Conservation (phyloP, 2,888 invertebrate species). For the Galeruca laticollis region DNA sequence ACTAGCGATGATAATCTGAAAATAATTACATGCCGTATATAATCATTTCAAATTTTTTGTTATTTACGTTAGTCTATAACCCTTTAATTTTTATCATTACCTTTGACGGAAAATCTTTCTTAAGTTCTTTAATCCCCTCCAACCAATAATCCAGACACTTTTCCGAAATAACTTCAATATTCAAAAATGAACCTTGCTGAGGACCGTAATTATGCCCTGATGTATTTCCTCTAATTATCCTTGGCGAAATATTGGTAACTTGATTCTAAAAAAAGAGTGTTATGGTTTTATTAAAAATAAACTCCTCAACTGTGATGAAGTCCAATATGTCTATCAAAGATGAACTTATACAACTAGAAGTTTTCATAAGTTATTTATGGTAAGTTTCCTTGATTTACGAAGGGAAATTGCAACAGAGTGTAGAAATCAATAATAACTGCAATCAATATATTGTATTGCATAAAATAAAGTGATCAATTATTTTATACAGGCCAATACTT, state of each 20-base stretch:
- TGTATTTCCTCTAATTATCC: conserved; percentile 94
- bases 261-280: conserved; percentile 75
- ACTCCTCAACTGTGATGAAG: too few relatives aligned
- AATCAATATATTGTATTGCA: too few relatives aligned
- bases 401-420: too few relatives aligned
- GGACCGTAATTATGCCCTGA: conserved; percentile 94
- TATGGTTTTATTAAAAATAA: background rate
- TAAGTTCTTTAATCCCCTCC: conserved; percentile 86
- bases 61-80: background rate
- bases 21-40: conserved; percentile 30
- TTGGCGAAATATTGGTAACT: conserved; percentile 96
- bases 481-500: too few relatives aligned
- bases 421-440: too few relatives aligned
- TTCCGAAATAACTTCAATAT: conserved; percentile 98
- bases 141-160: conserved; percentile 96
- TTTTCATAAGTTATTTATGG: too few relatives aligned
- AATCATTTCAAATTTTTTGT: background rate
- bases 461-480: too few relatives aligned
- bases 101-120: conserved; percentile 91
- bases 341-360: too few relatives aligned
- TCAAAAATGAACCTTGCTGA: conserved; percentile 95
- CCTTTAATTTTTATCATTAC: conserved; percentile 64
- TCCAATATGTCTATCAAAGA: too few relatives aligned
- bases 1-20: conserved; percentile 89
- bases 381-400: too few relatives aligned